A percentile compares a stretch with the other conserved stretches of the same genome.
These are phyloP conservation scores for Oryzias javanicus DNA, from an alignment of 2,113 vertebrate genomes.

Conservation along the genomic window DNA sequence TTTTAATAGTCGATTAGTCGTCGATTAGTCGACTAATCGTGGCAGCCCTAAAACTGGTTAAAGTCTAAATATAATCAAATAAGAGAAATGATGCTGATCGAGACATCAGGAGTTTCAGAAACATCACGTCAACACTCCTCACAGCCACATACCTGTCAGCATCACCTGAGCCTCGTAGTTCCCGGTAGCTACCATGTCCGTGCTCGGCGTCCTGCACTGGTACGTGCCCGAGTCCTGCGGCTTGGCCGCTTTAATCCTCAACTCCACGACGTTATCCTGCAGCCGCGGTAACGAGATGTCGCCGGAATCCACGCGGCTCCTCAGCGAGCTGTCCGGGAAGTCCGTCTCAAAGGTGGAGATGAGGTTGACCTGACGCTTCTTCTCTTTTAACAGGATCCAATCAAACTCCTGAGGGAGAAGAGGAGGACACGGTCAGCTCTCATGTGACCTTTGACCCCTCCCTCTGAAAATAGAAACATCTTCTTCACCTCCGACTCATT, in stretches of 20 bases:
- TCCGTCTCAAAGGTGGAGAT: slow-evolving; percentile 87
- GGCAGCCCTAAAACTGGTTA: too few species aligned
- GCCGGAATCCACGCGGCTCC: slow-evolving; percentile 73
- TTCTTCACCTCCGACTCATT: too few species aligned
- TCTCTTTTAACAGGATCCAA: slow-evolving; percentile 74
- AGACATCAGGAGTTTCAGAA: too few species aligned
- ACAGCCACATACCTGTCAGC: slow-evolving; percentile 79
- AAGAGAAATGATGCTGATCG: too few species aligned
- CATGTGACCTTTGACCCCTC: too few species aligned
- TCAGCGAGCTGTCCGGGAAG: slow-evolving; percentile 78
- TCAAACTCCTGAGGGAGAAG: slow-evolving; percentile 85
- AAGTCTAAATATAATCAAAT: too few species aligned
- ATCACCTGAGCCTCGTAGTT: slow-evolving; percentile 88
- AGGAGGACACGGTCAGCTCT: background rate
- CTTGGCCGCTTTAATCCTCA: slow-evolving; percentile 81
- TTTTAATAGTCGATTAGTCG: too few species aligned
- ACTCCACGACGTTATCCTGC: slow-evolving; percentile 81
- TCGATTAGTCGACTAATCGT: too few species aligned
- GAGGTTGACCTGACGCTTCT: slow-evolving; percentile 29
- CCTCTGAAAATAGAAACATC: too few species aligned
- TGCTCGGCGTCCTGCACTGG: slow-evolving; percentile 90
- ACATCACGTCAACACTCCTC: too few species aligned
- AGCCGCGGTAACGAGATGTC: slow-evolving; percentile 81
- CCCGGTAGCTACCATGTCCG: slow-evolving; percentile 85
- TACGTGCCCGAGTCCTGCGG: slow-evolving; percentile 83